A percentile compares a stretch with the other conserved stretches of the same genome.
Evolutionary conservation across 2,888 invertebrate genomes (phyloP).

Genomic region (Cybosia mesomella): DNA sequence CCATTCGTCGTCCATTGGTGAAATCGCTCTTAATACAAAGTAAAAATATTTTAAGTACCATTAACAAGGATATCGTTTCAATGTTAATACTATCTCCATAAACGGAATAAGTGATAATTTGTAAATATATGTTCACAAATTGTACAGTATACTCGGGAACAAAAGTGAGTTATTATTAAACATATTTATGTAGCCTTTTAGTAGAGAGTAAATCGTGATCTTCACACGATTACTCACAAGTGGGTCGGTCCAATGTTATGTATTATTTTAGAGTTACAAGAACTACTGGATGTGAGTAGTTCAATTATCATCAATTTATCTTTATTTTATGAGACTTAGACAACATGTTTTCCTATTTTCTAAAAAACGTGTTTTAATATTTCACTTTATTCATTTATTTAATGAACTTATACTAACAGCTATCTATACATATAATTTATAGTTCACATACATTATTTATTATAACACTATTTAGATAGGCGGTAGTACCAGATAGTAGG

Average conservation of each 20-base stretch:
- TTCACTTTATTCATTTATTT: no score
- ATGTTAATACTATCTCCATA: slow-evolving; percentile 57
- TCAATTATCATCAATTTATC: background rate
- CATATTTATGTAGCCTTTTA: background rate
- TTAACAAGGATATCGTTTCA: slow-evolving; percentile 59
- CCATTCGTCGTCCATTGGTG: background rate
- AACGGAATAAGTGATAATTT: slow-evolving; percentile 80
- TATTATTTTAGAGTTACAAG: background rate
- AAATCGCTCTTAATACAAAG: background rate
- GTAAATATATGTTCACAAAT: slow-evolving; percentile 79
- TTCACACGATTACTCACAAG: background rate
- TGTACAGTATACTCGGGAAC: slow-evolving; percentile 67
- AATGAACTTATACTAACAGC: no score
- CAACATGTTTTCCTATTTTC: no score
- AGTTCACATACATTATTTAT: no score
- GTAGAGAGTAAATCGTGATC: background rate
- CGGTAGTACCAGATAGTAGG: no score
- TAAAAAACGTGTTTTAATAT: no score
- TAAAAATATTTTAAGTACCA: slow-evolving; percentile 23
- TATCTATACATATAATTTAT: no score
- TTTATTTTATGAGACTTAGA: no score
- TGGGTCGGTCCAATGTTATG: no score
- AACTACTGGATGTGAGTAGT: background rate
- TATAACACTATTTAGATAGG: no score
- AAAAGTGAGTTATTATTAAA: slow-evolving; percentile 35